Evolutionary conservation across 2,888 invertebrate species (phyloP), one percentile per base, ranked within the genome.

Genomic region (Operophtera brumata): DNA sequence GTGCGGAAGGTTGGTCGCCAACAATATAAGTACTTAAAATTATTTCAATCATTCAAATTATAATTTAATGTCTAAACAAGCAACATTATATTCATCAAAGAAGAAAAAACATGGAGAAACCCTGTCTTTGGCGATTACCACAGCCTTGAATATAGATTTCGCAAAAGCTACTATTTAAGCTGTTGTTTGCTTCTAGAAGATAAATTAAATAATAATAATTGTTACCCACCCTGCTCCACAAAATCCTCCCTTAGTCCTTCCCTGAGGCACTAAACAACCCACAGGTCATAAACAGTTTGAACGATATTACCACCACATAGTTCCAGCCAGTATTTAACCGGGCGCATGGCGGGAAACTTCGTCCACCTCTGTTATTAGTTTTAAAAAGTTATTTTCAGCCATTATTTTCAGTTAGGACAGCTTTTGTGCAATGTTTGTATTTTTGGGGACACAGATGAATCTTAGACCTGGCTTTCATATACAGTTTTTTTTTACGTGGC

Each of bases 281-380:
- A 54, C 47, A 55, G 57, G 60, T 64, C 57, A 70, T 65, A 54
- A 66, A 66, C 64, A 69, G 61, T 65, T 65, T 64, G 65, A 43
- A 54, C 59, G 45, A 55, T 62, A 66, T 62, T 65, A 59, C 56
- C 57, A 41, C 50, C 53, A 49, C 61, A 46, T 57, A 53, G 54
- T 65, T 64, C 47, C 52, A 45, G 55, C 50, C 58, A 53, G 59
- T 64, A 61, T 62, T 66, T 62, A 61, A 49, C 57, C 46, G 35
- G 47, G 44, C 46, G 54, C 45, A 49, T 30, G 45, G 45, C 45
- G 42, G 39, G 28, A 55, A 55, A 57, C 47, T 59, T 47, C 62
- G 52, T 55, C 50, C 50, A 57, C 54, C 51, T 46, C 59, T 37
- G 54, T 59, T 62, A 59, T 59, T 59, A 57, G 59, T 62, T 57